Evolutionary conservation across 2,888 invertebrate species (phyloP), one percentile per base, ranked within the genome.

Genomic region (Cyaniris semiargus): DNA sequence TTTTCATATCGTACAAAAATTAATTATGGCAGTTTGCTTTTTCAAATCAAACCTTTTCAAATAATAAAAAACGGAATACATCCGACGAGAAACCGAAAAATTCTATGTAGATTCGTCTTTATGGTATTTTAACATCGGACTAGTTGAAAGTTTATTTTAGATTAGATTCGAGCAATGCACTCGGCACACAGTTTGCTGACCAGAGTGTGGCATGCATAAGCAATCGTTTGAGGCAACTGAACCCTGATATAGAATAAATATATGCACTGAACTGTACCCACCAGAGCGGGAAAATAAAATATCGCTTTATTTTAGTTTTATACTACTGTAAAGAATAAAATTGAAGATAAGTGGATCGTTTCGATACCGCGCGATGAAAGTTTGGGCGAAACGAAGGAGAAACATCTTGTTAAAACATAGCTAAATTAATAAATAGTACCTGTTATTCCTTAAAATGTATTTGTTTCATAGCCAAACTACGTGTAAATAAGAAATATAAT

Each of bases 181-280:
- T 88, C 87, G 87, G 89, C 90, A 88, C 84, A 83, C 82, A 83
- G 83, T 86, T 86, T 82, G 86, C 87, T 87, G 87, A 89, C 89
- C 89, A 81, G 81, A 80, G 80, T 84, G 81, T 82, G 85, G 87
- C 84, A 87, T 87, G 89, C 88, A 89, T 89, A 89, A 86, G 85
- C 84, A 88, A 89, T 84, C 84, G 85, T 85, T 79, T 80, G 81
- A 80, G 81, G 82, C 81, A 77, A 84, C 84, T 84, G 85, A 85
- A 86, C 86, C 84, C 83, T 86, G 86, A 88, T 84, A 87, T 86
- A 85, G 86, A 88, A 88, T 88, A 89, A 89, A 89, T 87, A 89
- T 87, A 86, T 84, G 84, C 82, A 80, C 80, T 81, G 83, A 80
- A 80, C 81, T 78, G 79, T 80, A 80, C 78, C 38, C 21, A 70